Conservation (phyloP, 2,797 vertebrate species). For the Rhinatrema bivittatum region DNA sequence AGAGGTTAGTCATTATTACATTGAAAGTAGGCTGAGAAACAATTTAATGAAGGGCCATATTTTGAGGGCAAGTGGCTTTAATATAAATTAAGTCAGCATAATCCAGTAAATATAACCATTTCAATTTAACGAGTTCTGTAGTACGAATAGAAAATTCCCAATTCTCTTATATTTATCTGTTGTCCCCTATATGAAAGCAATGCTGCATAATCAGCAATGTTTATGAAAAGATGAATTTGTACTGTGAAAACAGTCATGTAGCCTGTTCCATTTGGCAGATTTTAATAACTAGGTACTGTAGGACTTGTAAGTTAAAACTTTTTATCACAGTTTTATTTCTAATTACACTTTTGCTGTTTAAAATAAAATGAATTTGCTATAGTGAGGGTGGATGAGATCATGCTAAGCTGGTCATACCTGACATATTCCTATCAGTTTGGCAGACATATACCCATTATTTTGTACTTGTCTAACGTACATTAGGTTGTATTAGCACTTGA, state of each 20-base stretch:
- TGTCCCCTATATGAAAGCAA: background rate
- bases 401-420: no score
- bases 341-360: no score
- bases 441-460: no score
- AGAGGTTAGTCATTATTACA: background rate
- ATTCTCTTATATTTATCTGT: slow-evolving; percentile 4
- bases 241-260: background rate
- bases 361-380: no score
- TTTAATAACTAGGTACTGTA: background rate
- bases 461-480: no score
- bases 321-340: no score
- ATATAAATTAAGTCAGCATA: background rate
- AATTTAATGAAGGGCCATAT: background rate
- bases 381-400: no score
- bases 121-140: background rate
- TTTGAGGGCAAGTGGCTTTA: background rate
- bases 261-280: background rate
- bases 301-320: no score
- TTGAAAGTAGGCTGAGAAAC: background rate
- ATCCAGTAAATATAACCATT: slow-evolving; percentile 10
- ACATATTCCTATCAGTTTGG: no score
- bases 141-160: background rate
- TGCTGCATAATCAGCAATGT: slow-evolving; percentile 1
- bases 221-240: background rate
- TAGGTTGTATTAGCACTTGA: no score